A percentile compares a stretch with the other conserved stretches of the same genome.
Conservation (phyloP, 2,113 vertebrate genomes). For the Nothobranchius kuhntae region DNA sequence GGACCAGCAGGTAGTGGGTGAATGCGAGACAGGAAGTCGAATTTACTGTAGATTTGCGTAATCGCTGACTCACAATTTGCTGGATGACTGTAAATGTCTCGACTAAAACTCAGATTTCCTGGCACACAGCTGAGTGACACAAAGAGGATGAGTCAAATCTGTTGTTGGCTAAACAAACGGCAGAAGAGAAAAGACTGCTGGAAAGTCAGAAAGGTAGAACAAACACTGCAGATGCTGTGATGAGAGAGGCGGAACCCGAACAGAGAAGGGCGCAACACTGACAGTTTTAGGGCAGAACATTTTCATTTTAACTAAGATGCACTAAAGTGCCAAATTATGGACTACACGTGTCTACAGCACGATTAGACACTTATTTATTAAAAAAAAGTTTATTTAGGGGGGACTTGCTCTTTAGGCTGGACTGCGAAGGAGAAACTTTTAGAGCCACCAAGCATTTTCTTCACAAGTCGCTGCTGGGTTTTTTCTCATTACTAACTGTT, state of each 20-base stretch:
- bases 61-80: conserved; percentile 33
- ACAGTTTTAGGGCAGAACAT: too few species aligned
- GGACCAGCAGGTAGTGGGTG: conserved; percentile 22
- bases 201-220: neutral
- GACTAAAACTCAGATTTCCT: conserved; percentile 29
- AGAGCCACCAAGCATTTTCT: too few species aligned
- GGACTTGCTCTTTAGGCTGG: too few species aligned
- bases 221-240: neutral
- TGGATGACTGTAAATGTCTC: neutral
- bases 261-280: too few species aligned
- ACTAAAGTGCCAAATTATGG: too few species aligned
- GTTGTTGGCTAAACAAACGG: conserved; percentile 10
- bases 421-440: too few species aligned
- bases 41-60: conserved; percentile 15
- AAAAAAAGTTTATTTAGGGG: too few species aligned
- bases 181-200: neutral
- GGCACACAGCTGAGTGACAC: conserved; percentile 15
- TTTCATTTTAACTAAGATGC: too few species aligned
- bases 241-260: neutral
- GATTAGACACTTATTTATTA: too few species aligned
- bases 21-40: conserved; percentile 34
- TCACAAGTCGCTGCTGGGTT: too few species aligned
- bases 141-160: conserved; percentile 14
- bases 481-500: too few species aligned
- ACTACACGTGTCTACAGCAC: too few species aligned